Evolutionary conservation across 2,113 vertebrate species (phyloP).

Genomic region (Ammodytes dubius): DNA sequence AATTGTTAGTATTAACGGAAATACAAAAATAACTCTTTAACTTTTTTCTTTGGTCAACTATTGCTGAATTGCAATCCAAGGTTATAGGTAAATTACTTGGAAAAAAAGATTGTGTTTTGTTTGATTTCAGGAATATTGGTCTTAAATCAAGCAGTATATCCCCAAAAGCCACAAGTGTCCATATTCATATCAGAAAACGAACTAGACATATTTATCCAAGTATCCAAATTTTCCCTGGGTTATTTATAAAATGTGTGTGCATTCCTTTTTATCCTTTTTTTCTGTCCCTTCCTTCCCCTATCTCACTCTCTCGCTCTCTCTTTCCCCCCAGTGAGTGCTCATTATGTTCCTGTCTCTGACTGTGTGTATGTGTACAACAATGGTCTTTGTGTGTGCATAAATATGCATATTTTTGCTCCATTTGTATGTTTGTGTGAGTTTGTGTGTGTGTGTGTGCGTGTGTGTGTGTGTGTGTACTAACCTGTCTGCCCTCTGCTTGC

Average conservation of each 20-base stretch:
- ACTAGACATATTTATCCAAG: constrained; percentile 6
- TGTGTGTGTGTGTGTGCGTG: constrained; percentile 1
- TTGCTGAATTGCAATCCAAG: constrained; percentile 2
- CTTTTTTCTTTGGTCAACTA: not conserved
- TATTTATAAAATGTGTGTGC: constrained; percentile 21
- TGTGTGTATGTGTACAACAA: too few relatives aligned
- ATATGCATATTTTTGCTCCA: too few relatives aligned
- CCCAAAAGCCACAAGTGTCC: not conserved
- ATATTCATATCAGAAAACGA: constrained; percentile 27
- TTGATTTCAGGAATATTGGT: not conserved
- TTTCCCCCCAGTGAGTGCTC: constrained; percentile 22
- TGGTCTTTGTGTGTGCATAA: too few relatives aligned
- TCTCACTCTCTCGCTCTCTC: not conserved
- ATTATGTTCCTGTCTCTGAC: constrained; percentile 45
- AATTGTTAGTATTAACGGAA: constrained; percentile 5
- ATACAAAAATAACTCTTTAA: constrained; percentile 11
- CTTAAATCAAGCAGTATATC: not conserved
- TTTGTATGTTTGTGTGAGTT: constrained; percentile 1
- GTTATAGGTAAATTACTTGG: not conserved
- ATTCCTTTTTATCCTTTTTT: constrained; percentile 6
- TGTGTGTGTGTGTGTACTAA: constrained; percentile 33
- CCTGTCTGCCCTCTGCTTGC: constrained; percentile 48
- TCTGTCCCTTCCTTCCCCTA: not conserved
- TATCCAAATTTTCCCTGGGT: constrained; percentile 29
- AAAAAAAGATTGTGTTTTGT: not conserved